Conservation (phyloP, 1,140 invertebrate species). For the Lordiphosa collinella region DNA sequence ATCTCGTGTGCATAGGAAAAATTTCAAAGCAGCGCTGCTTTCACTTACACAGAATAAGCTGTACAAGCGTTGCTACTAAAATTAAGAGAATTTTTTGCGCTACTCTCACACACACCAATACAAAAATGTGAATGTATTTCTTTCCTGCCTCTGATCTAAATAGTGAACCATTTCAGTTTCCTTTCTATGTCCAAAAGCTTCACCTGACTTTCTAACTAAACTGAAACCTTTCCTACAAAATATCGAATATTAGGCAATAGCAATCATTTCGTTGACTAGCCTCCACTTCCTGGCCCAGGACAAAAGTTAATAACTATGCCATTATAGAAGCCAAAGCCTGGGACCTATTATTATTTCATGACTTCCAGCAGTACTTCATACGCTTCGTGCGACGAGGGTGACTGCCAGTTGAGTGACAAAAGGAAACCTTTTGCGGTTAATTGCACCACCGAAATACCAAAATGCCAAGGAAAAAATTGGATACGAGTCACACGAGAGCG, state of each 20-base stretch:
- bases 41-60: too few species aligned
- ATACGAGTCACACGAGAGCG: slow-evolving; percentile 1
- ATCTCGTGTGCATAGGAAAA: too few species aligned
- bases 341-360: slow-evolving; percentile 63
- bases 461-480: slow-evolving; percentile 2
- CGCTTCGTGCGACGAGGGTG: slow-evolving; percentile 10
- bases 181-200: too few species aligned
- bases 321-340: slow-evolving; percentile 30
- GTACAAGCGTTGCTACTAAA: too few species aligned
- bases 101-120: too few species aligned
- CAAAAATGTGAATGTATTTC: too few species aligned
- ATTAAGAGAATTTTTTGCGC: too few species aligned
- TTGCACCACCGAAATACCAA: slow-evolving; percentile 48
- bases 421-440: slow-evolving; percentile 75
- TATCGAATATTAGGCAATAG: slow-evolving; percentile 39
- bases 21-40: too few species aligned
- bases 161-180: too few species aligned
- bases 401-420: slow-evolving; percentile 47
- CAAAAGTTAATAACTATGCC: slow-evolving; percentile 63
- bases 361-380: slow-evolving; percentile 54
- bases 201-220: too few species aligned
- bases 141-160: too few species aligned
- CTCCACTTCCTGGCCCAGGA: slow-evolving; percentile 34
- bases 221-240: slow-evolving; percentile 8
- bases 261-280: slow-evolving; percentile 47